Conservation (phyloP, 2,113 vertebrate genomes). For the Pteropus alecto region DNA sequence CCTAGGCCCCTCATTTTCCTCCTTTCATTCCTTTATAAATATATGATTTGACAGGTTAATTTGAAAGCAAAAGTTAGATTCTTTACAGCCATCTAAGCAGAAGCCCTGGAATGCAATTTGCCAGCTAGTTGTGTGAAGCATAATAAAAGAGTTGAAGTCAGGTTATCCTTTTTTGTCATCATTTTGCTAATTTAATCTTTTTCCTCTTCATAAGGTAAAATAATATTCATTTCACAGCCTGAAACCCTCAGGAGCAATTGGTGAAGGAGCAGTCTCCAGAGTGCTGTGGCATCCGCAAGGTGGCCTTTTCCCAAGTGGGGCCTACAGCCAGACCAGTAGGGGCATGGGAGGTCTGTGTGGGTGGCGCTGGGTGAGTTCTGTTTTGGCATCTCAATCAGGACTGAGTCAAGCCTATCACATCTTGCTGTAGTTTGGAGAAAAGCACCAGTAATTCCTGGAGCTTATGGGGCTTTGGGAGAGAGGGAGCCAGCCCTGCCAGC, state of each 20-base stretch:
- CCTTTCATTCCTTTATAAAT: conserved; percentile 82
- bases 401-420: neutral
- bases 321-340: fast-evolving
- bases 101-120: conserved; percentile 75
- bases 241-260: conserved; percentile 67
- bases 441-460: neutral
- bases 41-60: conserved; percentile 87
- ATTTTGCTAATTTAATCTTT: conserved; percentile 71
- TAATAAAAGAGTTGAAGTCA: conserved; percentile 83
- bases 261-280: conserved; percentile 25
- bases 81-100: conserved; percentile 82
- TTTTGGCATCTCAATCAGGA: neutral
- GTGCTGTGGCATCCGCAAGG: neutral
- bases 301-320: neutral
- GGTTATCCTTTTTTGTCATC: conserved; percentile 78
- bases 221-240: conserved; percentile 81
- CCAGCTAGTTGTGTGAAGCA: conserved; percentile 75
- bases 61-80: conserved; percentile 84
- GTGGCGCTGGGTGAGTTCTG: fast-evolving
- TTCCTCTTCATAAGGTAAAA: conserved; percentile 71
- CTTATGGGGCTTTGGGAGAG: neutral
- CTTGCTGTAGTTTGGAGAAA: neutral
- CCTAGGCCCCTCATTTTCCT: conserved; percentile 81
- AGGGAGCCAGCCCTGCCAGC: neutral
- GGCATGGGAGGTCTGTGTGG: fast-evolving